Base-by-base conservation (phyloP, 2,113 vertebrate species). In the Brachyistius frenatus region DNA sequence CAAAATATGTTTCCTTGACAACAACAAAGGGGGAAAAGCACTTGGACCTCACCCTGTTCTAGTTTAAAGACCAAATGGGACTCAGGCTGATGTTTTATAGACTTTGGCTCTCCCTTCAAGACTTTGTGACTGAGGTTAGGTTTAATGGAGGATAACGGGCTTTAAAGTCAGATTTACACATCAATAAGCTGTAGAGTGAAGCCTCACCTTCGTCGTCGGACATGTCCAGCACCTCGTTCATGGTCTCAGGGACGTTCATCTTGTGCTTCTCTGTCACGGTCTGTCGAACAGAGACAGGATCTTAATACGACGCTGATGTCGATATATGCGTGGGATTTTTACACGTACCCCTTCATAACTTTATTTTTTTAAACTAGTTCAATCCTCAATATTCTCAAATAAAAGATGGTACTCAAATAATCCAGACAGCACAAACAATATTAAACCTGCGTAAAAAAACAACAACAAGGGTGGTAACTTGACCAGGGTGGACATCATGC, bases 181-280 rank as follows among this genome's bases (percentile, higher is more conserved):
- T 0, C 9, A 14, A 5, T 3, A 36, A 56, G 32, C 4, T 33
- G 35, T 30, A 0, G 30, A 23, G 7, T 1, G 4, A 67, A 10
- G 2, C 13, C 63, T 91, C 95, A 99, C 98, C 98, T 93, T 99
- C 98, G 72, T 99, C 98, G 49, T 99, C 98, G 0, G 98, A 99
- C 97, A 99, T 97, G 93, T 99, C 98, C 84, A 99, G 93, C 86
- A 98, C 96, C 93, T 99, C 98, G 64, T 99, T 99, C 97, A 98
- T 99, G 0, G 98, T 99, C 96, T 99, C 98, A 0, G 98, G 98
- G 70, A 99, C 98, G 65, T 99, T 99, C 95, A 99, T 96, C 95
- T 97, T 99, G 94, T 99, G 98, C 88, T 99, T 99, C 94, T 99
- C 98, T 5, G 94, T 97, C 88, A 99, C 93, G 13, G 96, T 97